Base-by-base conservation (phyloP, 2,113 vertebrate species). In the Chaetodon trifascialis region DNA sequence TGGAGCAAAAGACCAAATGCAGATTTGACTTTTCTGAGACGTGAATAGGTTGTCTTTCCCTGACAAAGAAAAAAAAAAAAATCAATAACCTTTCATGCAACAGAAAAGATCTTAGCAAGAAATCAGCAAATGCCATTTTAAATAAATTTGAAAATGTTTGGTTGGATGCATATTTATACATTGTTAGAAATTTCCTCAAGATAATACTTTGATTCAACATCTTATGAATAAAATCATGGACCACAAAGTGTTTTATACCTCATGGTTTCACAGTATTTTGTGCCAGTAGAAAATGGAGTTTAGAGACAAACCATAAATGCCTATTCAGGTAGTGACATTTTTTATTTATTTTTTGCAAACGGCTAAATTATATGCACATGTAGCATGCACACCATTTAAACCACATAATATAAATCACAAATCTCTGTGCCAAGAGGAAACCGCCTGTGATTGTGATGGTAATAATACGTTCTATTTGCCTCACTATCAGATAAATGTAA, bases 381-480 rank as follows among this genome's bases (percentile, higher is more conserved):
- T 47, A 80, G 44, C 66, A 82, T 82, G 25, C 23, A 58, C n/a
- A 73, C 25, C 64, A 72, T 89, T 91, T 82, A 86, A 79, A 82
- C 23, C 59, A 75, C 75, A 83, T 73, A 75, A 82, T 80, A 88
- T 86, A 74, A 88, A 89, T 82, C 79, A 86, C 76, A 89, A 52
- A 75, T 88, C 82, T 83, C 51, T 36, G 38, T 83, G 86, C 79
- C 79, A 69, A 63, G 72, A 73, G 67, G 77, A 86, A 90, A 84
- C 42, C 8, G 21, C 21, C 58, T 52, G 64, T 69, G 84, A 87
- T 90, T 87, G 88, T 82, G 86, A 88, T 86, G 73, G 81, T 89
- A 92, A 93, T 90, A 87, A 88, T 79, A 85, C 75, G 85, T 91
- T 89, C 58, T 76, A 90, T 85, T 89, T 89, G 75, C 80, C 75